Percentiles rank a stretch among this genome's conserved stretches.
phyloP scores from a whole-genome alignment of 2,888 invertebrate genomes.

The Antheraea yamamai region DNA sequence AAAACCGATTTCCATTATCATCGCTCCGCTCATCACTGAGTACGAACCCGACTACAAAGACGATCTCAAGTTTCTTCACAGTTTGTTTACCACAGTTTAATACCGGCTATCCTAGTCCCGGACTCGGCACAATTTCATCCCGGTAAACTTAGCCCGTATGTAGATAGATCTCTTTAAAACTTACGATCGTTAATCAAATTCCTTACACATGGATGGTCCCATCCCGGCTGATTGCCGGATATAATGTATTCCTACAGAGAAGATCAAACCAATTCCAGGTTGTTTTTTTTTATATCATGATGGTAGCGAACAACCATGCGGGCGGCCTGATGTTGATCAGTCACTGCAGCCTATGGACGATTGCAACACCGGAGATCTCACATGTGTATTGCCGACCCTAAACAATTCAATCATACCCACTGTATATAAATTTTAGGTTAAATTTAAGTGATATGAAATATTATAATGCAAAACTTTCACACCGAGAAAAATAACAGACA shows the following conservation, averaged over 20 bases:
- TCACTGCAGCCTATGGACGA: too few relatives aligned
- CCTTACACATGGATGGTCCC: neutral
- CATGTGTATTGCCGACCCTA: too few relatives aligned
- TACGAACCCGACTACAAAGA: neutral
- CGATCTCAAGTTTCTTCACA: conserved; percentile 9
- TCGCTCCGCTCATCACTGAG: neutral
- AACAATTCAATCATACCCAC: too few relatives aligned
- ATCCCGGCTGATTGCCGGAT: neutral
- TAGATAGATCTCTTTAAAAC: neutral
- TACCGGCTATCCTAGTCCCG: neutral
- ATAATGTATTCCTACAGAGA: neutral
- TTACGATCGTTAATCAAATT: neutral
- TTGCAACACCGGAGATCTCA: too few relatives aligned
- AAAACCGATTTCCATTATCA: neutral
- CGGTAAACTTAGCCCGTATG: conserved; percentile 9
- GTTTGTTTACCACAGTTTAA: conserved; percentile 11
- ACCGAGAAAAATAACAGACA: too few relatives aligned
- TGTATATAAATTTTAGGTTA: too few relatives aligned
- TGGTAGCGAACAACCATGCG: too few relatives aligned
- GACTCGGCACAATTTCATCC: conserved; percentile 12
- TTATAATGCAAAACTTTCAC: too few relatives aligned
- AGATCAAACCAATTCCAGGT: neutral
- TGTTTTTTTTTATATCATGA: neutral
- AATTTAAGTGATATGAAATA: too few relatives aligned
- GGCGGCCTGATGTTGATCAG: too few relatives aligned